Percentiles rank a stretch among this genome's conserved stretches.
Conservation (phyloP, 2,797 vertebrate genomes). For the Scomberomorus guttatus region DNA sequence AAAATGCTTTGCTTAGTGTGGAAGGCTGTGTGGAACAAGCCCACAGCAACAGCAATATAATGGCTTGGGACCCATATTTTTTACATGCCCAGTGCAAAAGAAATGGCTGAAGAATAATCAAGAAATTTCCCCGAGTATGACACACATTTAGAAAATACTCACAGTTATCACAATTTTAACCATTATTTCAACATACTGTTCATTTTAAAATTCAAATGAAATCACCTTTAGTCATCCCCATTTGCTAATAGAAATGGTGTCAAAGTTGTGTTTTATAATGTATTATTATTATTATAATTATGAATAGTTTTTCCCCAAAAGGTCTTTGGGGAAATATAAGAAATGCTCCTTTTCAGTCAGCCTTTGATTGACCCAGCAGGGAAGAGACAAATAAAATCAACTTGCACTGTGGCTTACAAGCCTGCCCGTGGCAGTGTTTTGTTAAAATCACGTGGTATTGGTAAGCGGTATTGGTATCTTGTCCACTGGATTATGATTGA, state of each 20-base stretch:
- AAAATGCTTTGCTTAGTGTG: not conserved
- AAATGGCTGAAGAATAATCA: not conserved
- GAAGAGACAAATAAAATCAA: not conserved
- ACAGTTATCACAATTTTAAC: too few species aligned
- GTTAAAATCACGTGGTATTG: too few species aligned
- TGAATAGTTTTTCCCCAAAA: too few species aligned
- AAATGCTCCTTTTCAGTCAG: too few species aligned
- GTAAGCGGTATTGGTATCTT: too few species aligned
- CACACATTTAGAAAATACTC: not conserved
- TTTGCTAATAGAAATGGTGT: not conserved
- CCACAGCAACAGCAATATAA: not conserved
- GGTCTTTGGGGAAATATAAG: too few species aligned
- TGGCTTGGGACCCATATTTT: too few species aligned
- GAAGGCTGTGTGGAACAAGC: not conserved
- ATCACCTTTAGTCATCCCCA: not conserved
- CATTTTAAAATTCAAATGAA: not conserved
- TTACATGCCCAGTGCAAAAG: not conserved
- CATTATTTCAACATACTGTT: not conserved
- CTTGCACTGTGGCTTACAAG: not conserved
- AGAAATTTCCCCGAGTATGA: not conserved
- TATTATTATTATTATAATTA: not conserved
- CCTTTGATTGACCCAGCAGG: too few species aligned
- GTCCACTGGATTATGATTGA: too few species aligned
- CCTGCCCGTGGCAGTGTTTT: not conserved
- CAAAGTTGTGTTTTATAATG: not conserved